phyloP scores from a whole-genome alignment of 2,888 invertebrate genomes.

The Dorcus hopei region DNA sequence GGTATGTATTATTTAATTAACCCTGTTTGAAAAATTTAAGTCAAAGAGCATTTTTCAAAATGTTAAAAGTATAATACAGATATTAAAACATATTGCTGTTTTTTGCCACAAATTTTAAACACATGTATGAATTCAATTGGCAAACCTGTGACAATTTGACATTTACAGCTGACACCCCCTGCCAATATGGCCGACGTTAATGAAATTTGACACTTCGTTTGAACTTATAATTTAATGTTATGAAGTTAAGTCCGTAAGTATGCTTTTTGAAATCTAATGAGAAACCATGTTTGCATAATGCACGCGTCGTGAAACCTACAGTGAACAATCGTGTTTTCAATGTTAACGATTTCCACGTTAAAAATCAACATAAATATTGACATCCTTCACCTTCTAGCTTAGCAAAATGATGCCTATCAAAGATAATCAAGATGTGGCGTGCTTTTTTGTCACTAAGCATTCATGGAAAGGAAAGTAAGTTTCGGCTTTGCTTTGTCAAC shows the following conservation, averaged over 20 bases:
- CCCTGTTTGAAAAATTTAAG: too few species aligned
- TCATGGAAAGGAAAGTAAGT: slow-evolving; percentile 97
- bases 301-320: not conserved
- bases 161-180: slow-evolving; percentile 21
- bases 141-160: slow-evolving; percentile 9
- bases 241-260: slow-evolving; percentile 17
- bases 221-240: slow-evolving; percentile 17
- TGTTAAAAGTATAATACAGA: too few species aligned
- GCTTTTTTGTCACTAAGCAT: slow-evolving; percentile 96
- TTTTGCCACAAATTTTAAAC: too few species aligned
- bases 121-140: too few species aligned
- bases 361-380: not conserved
- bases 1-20: too few species aligned
- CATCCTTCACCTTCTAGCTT: not conserved
- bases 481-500: not conserved
- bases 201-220: slow-evolving; percentile 17
- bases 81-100: too few species aligned
- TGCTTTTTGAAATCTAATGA: not conserved
- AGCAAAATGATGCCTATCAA: slow-evolving; percentile 73
- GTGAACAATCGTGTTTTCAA: not conserved
- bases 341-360: not conserved
- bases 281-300: not conserved
- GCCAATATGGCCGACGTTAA: slow-evolving; percentile 14
- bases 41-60: too few species aligned
- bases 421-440: slow-evolving; percentile 94